Base-by-base conservation (phyloP, 2,888 invertebrate species). In the Andricus quercusramuli region DNA sequence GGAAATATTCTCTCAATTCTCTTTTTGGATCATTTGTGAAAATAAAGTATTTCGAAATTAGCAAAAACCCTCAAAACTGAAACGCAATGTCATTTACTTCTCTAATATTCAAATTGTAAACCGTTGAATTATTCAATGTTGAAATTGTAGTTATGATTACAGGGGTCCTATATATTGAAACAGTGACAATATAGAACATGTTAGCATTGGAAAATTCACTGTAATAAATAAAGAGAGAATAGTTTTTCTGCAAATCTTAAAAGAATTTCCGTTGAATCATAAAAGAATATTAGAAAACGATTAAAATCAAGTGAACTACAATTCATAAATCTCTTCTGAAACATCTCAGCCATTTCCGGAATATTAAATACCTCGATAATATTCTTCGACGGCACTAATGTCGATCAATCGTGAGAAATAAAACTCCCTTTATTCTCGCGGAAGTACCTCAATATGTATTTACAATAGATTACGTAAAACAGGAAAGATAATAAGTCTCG, bases 341-440 rank as follows among this genome's bases (percentile, higher is more conserved):
- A 8, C 32, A 65, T 65, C 65, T 29, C 65, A 5, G 32, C 17
- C 17, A 32, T 32, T 65, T 65, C 65, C 65, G 32, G 29, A 8
- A 65, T 17, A 17, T 32, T 29, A 32, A 65, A 65, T 65, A 65
- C 32, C 65, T 65, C 20, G 65, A 65, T 29, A 29, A 20, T 65
- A 65, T 20, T 65, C 32, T 65, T 32, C 65, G 29, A 32, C 25
- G 32, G 65, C 20, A 25, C 29, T 32, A 65, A 15, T 65, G 13
- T 65, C 65, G 65, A 65, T 65, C 20, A 29, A 17, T 29, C 65
- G 65, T 65, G 65, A 65, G 65, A 65, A 65, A 65, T 32, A 6
- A 32, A 65, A 65, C 5, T 32, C 32, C 20, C 5, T 29, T 32
- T 65, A 29, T 65, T 65, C 65, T 65, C 32, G 65, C 17, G 65